These are phyloP conservation scores for Macrophya annulata DNA, from an alignment of 2,888 invertebrate genomes.

Conservation along the genomic window DNA sequence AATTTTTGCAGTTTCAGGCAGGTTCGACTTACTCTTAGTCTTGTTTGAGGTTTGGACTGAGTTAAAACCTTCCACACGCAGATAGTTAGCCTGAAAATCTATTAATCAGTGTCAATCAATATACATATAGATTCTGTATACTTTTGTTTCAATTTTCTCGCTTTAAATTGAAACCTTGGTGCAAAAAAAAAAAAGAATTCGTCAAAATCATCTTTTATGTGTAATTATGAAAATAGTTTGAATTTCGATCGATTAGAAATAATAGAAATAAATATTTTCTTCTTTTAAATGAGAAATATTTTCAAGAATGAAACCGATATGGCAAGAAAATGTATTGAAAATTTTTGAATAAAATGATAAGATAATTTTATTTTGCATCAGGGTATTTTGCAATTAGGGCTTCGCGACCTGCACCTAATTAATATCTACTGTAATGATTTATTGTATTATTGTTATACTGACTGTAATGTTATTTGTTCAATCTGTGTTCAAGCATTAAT, in stretches of 20 bases:
- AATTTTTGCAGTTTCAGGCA: background rate
- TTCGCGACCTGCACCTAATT: background rate
- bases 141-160: background rate
- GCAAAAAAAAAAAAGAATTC: too few species aligned
- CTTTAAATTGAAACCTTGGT: background rate
- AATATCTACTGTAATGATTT: background rate
- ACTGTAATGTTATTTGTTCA: conserved; percentile 12
- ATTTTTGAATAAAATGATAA: background rate
- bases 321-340: background rate
- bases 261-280: too few species aligned
- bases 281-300: background rate
- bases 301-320: background rate
- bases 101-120: background rate
- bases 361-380: background rate
- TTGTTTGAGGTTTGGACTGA: background rate
- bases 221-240: too few species aligned
- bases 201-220: background rate
- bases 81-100: background rate
- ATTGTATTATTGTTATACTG: background rate
- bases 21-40: background rate
- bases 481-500: conserved; percentile 15
- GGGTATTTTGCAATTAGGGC: background rate
- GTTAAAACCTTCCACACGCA: background rate
- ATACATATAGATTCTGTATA: background rate
- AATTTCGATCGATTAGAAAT: too few species aligned